phyloP scores from a whole-genome alignment of 2,888 invertebrate species.

The Pantelozetes paolii region DNA sequence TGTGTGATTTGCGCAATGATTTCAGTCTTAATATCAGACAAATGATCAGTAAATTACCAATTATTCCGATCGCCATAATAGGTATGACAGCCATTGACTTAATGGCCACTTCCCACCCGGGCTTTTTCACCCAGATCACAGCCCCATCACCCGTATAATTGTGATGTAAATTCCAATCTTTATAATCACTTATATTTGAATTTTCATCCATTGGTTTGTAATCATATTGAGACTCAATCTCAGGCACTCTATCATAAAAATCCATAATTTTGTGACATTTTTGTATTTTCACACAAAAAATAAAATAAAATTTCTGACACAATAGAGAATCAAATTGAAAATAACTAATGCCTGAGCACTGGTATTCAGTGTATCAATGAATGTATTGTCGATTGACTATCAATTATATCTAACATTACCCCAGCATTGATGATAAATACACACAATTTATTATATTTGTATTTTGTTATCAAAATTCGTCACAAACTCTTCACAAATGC shows the following conservation, averaged over 20 bases:
- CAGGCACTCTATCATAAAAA: no score
- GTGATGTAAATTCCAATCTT: not conserved
- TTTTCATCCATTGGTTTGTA: no score
- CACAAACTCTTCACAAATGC: not conserved
- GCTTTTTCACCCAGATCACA: not conserved
- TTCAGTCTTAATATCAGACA: conserved; percentile 62
- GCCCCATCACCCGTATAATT: not conserved
- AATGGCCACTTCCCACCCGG: conserved; percentile 31
- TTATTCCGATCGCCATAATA: conserved; percentile 57
- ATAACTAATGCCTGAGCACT: no score
- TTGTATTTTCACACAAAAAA: no score
- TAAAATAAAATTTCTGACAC: no score
- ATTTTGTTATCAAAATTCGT: not conserved
- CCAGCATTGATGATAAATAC: conserved; percentile 28
- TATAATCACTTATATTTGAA: not conserved
- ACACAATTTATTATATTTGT: not conserved
- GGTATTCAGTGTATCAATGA: not conserved
- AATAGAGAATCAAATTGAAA: no score
- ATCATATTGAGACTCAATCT: not conserved
- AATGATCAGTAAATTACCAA: conserved; percentile 65
- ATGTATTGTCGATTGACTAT: not conserved
- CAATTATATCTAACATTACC: conserved; percentile 10
- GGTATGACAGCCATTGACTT: conserved; percentile 42
- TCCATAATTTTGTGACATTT: no score
- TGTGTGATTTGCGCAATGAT: conserved; percentile 63